Base-by-base conservation (phyloP, 2,888 invertebrate species). In the Ochlodes sylvanus region DNA sequence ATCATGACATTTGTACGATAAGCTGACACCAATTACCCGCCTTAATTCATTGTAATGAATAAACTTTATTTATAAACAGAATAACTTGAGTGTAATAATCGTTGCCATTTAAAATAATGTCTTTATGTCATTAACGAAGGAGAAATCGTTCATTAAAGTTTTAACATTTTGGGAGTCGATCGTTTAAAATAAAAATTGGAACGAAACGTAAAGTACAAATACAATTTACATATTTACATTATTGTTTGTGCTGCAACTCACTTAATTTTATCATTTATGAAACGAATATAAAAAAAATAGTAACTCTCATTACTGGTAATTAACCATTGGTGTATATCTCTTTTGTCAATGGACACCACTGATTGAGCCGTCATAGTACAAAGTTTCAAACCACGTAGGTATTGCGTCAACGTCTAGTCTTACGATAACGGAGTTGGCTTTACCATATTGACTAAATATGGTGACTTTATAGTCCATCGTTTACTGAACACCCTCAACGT, bases 1-100 rank as follows among this genome's bases (percentile, higher is more conserved):
- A 68, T 68, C 68, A 55, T 68, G 68, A 62, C 68, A 68, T 68
- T 62, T 68, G 62, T 62, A 41, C 47, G 68, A 68, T 68, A 68
- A 68, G 56, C 68, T 62, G 68, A 62, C 68, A 38, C 67, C 67
- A 68, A 68, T 68, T 68, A 68, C 55, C 19, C 44, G 38, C 55
- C 17, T 67, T 62, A 68, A 68, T 62, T 61, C 61, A 68, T 56
- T 68, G 67, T 62, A 56, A 62, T 56, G 60, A 61, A 67, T 61
- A 54, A 68, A 68, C 55, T 47, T 62, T 62, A 62, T 38, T 62
- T 60, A 47, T 27, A 52, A 52, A 52, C 27, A 52, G 38, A 38
- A 38, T 62, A 56, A 67, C 55, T 61, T 54, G 61, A 34, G 10
- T 42, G 57, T 42, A 61, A 55, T 67, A 67, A 67, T 67, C 67